Conservation (phyloP, 2,113 vertebrate species). For the Athene cunicularia region DNA sequence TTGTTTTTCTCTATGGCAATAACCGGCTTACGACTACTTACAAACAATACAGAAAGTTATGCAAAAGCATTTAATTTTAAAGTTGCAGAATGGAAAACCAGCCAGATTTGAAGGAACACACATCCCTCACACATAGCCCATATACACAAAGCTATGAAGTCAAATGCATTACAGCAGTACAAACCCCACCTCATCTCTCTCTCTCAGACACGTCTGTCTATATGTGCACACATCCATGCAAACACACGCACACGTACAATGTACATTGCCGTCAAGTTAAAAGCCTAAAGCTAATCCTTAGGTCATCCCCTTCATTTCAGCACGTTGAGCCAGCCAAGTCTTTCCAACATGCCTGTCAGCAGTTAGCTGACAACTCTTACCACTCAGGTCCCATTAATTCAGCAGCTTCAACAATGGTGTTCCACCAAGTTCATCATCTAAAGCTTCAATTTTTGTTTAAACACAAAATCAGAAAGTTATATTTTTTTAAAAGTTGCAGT, state of each 20-base stretch:
- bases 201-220: constrained; percentile 1
- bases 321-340: neutral
- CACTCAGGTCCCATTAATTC: neutral
- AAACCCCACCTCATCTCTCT: neutral
- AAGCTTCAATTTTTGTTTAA: neutral
- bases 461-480: neutral
- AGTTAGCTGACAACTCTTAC: neutral
- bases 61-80: neutral
- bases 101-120: constrained; percentile 13
- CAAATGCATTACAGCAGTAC: neutral
- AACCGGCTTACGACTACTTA: neutral
- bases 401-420: neutral
- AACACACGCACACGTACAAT: neutral
- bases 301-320: constrained; percentile 40
- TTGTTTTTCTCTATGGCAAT: constrained; percentile 27
- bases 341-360: neutral
- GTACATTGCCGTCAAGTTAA: constrained; percentile 1
- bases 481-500: neutral
- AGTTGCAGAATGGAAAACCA: neutral
- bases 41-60: neutral
- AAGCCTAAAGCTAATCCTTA: constrained; percentile 30
- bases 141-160: neutral
- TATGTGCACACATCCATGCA: neutral
- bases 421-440: neutral
- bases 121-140: neutral